These are phyloP conservation scores for Keiferia lycopersicella DNA, from an alignment of 2,888 invertebrate genomes.

Conservation along the genomic window DNA sequence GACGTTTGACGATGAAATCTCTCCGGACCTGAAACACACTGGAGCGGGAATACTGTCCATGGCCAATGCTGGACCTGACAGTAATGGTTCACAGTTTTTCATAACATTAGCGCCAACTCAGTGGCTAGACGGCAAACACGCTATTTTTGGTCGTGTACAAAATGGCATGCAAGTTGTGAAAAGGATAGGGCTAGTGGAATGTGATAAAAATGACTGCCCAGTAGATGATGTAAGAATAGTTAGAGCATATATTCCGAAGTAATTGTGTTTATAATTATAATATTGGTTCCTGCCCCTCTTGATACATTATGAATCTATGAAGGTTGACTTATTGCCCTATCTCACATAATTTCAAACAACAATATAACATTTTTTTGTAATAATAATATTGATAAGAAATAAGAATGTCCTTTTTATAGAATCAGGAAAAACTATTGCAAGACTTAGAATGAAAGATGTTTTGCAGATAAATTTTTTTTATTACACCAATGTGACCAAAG, in stretches of 20 bases:
- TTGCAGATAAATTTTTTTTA: not conserved
- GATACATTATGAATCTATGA: too few relatives aligned
- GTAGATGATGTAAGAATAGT: slow-evolving; percentile 92
- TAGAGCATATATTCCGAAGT: slow-evolving; percentile 63
- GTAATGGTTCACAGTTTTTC: slow-evolving; percentile 99
- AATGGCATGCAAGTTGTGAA: slow-evolving; percentile 95
- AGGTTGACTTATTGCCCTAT: too few relatives aligned
- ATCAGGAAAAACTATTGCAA: too few relatives aligned
- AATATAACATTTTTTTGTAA: too few relatives aligned
- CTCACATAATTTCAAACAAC: too few relatives aligned
- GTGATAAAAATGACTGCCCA: slow-evolving; percentile 95
- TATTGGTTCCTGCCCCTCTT: too few relatives aligned
- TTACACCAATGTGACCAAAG: slow-evolving; percentile 4
- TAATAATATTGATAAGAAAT: too few relatives aligned
- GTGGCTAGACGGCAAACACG: slow-evolving; percentile 98
- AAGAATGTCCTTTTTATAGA: too few relatives aligned
- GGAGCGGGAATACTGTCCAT: slow-evolving; percentile 95
- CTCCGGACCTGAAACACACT: slow-evolving; percentile 96
- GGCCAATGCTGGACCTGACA: slow-evolving; percentile 99
- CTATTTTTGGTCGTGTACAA: slow-evolving; percentile 96
- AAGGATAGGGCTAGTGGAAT: slow-evolving; percentile 95
- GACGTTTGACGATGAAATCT: slow-evolving; percentile 97
- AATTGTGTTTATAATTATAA: slow-evolving; percentile 23
- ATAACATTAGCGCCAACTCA: slow-evolving; percentile 98
- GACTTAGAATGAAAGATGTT: not conserved